phyloP scores from a whole-genome alignment of 2,888 invertebrate genomes.

The Gastrophysa polygoni region DNA sequence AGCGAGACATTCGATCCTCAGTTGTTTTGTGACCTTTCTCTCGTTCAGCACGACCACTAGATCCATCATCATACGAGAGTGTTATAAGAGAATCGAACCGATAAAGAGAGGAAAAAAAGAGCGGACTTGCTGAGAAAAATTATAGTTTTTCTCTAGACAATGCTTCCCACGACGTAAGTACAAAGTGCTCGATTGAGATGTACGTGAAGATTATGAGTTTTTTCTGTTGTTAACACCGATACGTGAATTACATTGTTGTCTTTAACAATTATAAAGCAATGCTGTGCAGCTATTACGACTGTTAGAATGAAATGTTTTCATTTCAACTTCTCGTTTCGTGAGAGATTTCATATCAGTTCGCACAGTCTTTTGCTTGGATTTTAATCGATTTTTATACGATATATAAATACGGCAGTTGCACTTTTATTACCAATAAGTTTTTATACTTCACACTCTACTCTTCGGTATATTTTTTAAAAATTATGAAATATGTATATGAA shows the following conservation, averaged over 20 bases:
- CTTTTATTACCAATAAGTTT: too few relatives aligned
- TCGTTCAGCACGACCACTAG: constrained; percentile 34
- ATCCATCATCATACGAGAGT: constrained; percentile 29
- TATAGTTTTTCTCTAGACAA: not conserved
- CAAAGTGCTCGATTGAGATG: not conserved
- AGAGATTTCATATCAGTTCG: too few relatives aligned
- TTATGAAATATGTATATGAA: not conserved
- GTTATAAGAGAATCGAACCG: constrained; percentile 30
- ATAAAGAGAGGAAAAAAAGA: constrained; percentile 14
- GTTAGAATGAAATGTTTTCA: not conserved
- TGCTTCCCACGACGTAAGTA: constrained; percentile 16
- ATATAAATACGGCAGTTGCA: too few relatives aligned
- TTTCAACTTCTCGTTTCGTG: not conserved
- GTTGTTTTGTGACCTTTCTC: constrained; percentile 55
- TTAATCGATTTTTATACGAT: too few relatives aligned
- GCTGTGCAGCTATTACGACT: not conserved
- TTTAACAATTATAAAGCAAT: not conserved
- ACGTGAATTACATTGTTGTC: not conserved
- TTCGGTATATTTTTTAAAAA: too few relatives aligned
- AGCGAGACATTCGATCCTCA: constrained; percentile 51
- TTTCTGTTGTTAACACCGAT: constrained; percentile 1
- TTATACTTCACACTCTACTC: too few relatives aligned
- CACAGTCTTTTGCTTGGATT: too few relatives aligned
- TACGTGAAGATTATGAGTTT: constrained; percentile 1
- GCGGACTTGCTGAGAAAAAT: not conserved